phyloP scores from a whole-genome alignment of 2,797 vertebrate species.

The Alcedo atthis region DNA sequence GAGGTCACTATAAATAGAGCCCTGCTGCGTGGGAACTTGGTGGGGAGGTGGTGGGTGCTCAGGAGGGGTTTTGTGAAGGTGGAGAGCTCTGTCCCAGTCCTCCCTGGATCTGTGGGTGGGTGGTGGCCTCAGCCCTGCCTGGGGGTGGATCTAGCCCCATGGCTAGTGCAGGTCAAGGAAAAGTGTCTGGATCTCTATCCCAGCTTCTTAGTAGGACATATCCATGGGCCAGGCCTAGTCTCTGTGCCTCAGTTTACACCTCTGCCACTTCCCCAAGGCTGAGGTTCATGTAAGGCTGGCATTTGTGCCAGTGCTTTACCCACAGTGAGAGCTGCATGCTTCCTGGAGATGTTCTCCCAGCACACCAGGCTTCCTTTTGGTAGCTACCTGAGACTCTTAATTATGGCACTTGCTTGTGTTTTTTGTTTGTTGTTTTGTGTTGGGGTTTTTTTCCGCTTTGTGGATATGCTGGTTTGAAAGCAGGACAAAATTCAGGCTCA shows the following conservation, averaged over 20 bases:
- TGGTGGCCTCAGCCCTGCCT: not conserved
- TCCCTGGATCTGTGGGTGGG: not conserved
- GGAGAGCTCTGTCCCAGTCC: not conserved
- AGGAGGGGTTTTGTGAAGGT: not conserved
- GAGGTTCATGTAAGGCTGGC: not conserved
- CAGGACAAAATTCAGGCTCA: not conserved
- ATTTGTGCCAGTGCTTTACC: not conserved
- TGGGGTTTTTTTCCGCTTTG: not conserved
- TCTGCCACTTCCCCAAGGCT: not conserved
- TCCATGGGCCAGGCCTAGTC: not conserved
- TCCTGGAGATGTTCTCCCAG: not conserved
- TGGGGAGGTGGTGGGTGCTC: not conserved
- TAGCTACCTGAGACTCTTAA: not conserved
- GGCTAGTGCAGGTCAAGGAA: not conserved
- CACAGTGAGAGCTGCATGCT: not conserved
- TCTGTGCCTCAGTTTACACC: not conserved
- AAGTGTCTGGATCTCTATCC: not conserved
- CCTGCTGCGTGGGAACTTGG: constrained; percentile 37
- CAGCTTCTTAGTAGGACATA: not conserved
- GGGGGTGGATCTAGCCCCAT: rapidly evolving
- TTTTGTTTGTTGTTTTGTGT: too few species aligned
- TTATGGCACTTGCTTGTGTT: not conserved
- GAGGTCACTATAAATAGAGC: constrained; percentile 52
- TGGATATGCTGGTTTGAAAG: not conserved
- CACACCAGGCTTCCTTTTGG: not conserved